Evolutionary conservation across 2,888 invertebrate genomes (phyloP).

Genomic region (Chalcosyrphus nemorum): DNA sequence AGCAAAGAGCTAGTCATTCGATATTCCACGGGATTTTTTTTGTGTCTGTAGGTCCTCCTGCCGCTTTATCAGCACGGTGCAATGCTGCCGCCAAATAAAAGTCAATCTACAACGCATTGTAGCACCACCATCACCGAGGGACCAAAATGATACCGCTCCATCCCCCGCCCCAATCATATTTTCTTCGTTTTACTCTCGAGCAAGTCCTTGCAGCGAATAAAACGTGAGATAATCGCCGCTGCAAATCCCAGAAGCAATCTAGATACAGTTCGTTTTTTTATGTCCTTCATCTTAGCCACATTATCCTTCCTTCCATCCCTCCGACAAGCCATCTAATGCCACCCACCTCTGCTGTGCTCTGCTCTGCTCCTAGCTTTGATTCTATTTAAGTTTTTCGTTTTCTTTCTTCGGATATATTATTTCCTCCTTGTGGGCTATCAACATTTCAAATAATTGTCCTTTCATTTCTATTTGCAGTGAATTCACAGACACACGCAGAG

Average conservation of each 20-base stretch:
- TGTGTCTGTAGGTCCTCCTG: neutral
- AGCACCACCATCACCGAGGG: slow-evolving; percentile 2
- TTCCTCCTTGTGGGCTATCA: slow-evolving; percentile 55
- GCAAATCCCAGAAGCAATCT: slow-evolving; percentile 68
- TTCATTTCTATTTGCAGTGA: slow-evolving; percentile 57
- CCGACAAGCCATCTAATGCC: too few relatives aligned
- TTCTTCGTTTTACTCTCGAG: neutral
- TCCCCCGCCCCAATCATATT: neutral
- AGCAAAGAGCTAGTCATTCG: slow-evolving; percentile 18
- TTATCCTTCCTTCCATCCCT: too few relatives aligned
- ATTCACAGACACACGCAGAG: slow-evolving; percentile 4
- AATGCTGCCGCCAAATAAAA: slow-evolving; percentile 37
- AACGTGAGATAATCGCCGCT: slow-evolving; percentile 67
- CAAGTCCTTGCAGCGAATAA: slow-evolving; percentile 55
- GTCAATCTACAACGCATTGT: slow-evolving; percentile 50
- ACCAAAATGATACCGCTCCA: slow-evolving; percentile 15
- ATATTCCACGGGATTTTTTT: slow-evolving; percentile 5
- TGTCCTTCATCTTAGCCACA: neutral
- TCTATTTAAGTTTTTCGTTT: slow-evolving; percentile 54
- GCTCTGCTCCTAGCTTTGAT: slow-evolving; percentile 23
- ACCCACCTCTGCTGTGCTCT: neutral
- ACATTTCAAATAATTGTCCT: slow-evolving; percentile 69
- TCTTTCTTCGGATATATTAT: slow-evolving; percentile 14
- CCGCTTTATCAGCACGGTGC: slow-evolving; percentile 16
- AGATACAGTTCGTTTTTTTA: slow-evolving; percentile 45